Conservation (phyloP, 2,113 vertebrate species). For the Dipodomys merriami region DNA sequence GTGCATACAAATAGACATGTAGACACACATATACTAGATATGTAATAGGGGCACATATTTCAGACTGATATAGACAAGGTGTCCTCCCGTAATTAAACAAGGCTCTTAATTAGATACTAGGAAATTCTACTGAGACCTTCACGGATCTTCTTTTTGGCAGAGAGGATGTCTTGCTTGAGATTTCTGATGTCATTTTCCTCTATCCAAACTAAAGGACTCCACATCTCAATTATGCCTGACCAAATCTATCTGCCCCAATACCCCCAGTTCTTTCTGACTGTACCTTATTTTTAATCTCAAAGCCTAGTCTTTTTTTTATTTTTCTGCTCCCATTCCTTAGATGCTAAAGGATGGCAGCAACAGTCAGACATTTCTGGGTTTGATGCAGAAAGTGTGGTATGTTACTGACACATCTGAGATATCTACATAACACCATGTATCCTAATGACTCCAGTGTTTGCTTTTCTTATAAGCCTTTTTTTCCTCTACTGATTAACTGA, state of each 20-base stretch:
- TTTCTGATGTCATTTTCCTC: not conserved
- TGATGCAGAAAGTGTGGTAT: not conserved
- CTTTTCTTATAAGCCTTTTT: not conserved
- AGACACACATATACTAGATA: not conserved
- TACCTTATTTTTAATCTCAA: not conserved
- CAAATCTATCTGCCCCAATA: not conserved
- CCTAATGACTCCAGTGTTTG: not conserved
- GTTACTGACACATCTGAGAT: not conserved
- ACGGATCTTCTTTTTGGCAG: not conserved
- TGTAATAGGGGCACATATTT: not conserved
- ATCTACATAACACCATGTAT: not conserved
- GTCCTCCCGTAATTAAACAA: not conserved
- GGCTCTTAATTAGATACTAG: not conserved
- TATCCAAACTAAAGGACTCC: not conserved
- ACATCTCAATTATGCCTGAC: not conserved
- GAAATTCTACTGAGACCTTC: conserved; percentile 12
- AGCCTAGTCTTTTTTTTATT: too few species aligned
- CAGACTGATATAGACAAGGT: not conserved
- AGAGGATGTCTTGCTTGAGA: not conserved
- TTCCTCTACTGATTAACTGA: conserved; percentile 21
- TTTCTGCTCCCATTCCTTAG: not conserved
- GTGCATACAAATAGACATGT: not conserved
- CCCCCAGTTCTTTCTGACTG: not conserved
- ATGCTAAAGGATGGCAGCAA: not conserved
- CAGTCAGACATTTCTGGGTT: not conserved